phyloP scores from a whole-genome alignment of 2,113 vertebrate species.

The Sapayoa aenigma region DNA sequence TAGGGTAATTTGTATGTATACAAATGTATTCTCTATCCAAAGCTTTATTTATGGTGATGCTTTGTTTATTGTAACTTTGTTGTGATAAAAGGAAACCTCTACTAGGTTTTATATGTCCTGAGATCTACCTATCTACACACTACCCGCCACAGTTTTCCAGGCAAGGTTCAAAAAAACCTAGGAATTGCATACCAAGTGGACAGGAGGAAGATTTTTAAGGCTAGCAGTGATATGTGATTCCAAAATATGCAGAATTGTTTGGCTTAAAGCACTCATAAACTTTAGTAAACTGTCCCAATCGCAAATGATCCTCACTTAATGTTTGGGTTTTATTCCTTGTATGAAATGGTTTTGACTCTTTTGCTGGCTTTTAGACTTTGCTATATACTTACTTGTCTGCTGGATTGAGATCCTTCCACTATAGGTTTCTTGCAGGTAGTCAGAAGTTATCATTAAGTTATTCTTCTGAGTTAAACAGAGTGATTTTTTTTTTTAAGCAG shows the following conservation, averaged over 20 bases:
- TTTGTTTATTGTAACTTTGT: neutral
- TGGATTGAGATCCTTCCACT: neutral
- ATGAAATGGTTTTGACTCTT: neutral
- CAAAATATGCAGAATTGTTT: neutral
- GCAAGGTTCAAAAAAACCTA: neutral
- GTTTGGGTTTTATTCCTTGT: neutral
- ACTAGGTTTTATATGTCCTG: neutral
- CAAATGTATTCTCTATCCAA: neutral
- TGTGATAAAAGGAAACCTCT: neutral
- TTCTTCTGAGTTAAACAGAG: neutral
- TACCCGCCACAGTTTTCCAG: neutral
- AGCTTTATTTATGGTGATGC: neutral
- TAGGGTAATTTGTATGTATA: fast-evolving
- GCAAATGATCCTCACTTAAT: neutral
- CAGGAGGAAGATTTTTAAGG: neutral
- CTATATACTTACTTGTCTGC: neutral
- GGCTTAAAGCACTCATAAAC: neutral
- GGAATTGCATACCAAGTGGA: neutral
- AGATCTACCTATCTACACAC: fast-evolving
- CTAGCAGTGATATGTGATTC: neutral
- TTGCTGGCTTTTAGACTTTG: neutral
- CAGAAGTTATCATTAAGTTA: neutral
- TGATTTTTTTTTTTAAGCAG: neutral
- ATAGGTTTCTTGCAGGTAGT: neutral
- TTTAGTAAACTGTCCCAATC: neutral